Conservation (phyloP, 1,140 invertebrate species). For the Drosophila trapezifrons region DNA sequence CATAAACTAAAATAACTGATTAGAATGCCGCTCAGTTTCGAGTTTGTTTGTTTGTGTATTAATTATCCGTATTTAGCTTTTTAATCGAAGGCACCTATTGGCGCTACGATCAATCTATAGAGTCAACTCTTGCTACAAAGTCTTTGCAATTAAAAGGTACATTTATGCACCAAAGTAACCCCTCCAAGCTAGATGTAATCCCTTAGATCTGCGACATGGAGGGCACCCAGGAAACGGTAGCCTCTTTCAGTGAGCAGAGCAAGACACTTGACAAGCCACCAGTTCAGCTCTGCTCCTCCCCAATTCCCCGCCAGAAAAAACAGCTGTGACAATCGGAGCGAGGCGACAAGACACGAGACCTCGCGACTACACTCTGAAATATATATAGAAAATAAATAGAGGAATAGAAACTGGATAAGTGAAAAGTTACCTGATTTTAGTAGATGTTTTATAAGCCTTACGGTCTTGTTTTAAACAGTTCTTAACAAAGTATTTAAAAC, state of each 20-base stretch:
- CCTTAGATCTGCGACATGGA: background rate
- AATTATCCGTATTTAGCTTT: conserved; percentile 1
- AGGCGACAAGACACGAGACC: conserved; percentile 28
- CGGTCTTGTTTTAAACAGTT: background rate
- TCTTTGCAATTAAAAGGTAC: conserved; percentile 29
- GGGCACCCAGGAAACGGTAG: conserved; percentile 45
- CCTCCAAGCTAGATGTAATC: conserved; percentile 2
- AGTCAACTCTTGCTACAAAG: background rate
- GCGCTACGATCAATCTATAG: background rate
- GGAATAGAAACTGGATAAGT: too few relatives aligned
- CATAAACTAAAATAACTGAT: background rate
- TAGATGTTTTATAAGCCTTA: too few relatives aligned
- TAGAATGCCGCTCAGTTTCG: conserved; percentile 22
- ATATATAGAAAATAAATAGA: background rate
- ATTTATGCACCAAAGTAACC: conserved; percentile 27
- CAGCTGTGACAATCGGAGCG: conserved; percentile 68
- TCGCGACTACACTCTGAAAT: conserved; percentile 1
- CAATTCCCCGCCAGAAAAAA: conserved; percentile 17
- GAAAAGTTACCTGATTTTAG: too few relatives aligned
- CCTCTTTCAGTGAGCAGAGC: conserved; percentile 15
- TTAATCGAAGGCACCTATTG: background rate
- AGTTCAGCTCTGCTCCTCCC: conserved; percentile 2
- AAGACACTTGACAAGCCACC: conserved; percentile 58
- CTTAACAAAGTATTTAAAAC: background rate
- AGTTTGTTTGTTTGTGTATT: background rate